Percentiles rank a stretch among this genome's conserved stretches.
phyloP scores from a whole-genome alignment of 2,113 vertebrate species.

The Bucco capensis region DNA sequence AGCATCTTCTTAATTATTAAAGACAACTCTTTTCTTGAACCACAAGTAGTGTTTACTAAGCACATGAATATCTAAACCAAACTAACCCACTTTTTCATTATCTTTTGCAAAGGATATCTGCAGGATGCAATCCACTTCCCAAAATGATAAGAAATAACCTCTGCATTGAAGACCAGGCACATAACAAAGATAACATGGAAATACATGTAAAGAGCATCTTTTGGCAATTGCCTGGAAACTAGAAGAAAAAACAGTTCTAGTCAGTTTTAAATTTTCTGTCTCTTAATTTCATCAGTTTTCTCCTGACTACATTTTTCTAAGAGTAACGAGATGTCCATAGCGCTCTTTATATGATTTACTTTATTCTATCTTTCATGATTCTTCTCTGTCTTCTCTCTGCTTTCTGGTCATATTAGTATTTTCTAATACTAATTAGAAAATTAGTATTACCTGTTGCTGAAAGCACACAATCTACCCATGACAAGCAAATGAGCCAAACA shows the following conservation, averaged over 20 bases:
- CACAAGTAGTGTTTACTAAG: background rate
- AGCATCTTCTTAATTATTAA: background rate
- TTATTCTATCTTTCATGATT: background rate
- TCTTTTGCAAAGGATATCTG: background rate
- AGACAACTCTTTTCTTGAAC: background rate
- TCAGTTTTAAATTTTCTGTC: background rate
- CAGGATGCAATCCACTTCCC: background rate
- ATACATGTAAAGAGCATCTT: background rate
- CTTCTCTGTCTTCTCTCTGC: background rate
- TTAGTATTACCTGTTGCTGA: background rate
- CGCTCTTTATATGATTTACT: background rate
- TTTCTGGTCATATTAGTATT: background rate
- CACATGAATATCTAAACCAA: background rate
- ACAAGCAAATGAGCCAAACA: background rate
- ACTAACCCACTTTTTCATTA: background rate
- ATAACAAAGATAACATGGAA: background rate
- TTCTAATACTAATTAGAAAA: background rate
- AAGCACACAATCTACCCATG: background rate
- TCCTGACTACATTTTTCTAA: background rate
- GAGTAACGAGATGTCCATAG: background rate
- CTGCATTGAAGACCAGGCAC: background rate
- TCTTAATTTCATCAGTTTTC: background rate
- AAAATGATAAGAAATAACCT: background rate
- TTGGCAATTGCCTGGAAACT: background rate
- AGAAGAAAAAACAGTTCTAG: background rate